Base-by-base conservation (phyloP, 1,140 invertebrate genomes). In the Aleiodes sp. region DNA sequence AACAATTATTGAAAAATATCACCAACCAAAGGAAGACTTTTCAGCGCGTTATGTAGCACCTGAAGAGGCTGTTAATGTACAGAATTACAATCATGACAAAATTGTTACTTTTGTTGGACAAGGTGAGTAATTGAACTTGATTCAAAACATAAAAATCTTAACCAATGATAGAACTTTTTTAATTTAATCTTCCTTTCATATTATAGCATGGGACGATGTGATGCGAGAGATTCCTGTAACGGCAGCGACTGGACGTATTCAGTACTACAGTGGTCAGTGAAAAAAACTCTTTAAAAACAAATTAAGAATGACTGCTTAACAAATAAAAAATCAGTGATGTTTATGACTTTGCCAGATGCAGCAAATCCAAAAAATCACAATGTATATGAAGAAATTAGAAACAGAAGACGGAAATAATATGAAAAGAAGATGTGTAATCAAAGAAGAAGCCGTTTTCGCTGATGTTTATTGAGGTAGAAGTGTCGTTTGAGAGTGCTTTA, bases 81-180 rank as follows among this genome's bases (percentile, higher is more conserved):
- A 82, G 35, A 82, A 77, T 68, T 86, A 86, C 76, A 88, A 89
- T 74, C 86, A 90, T 75, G 89, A 89, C 73, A 90, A 89, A 77
- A 89, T 92, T 76, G 87, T 91, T 63, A 88, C 88, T 74, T 92
- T 89, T 77, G 89, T 92, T 73, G 89, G 87, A 57, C 73, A 84
- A 73, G 89, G 90, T 91, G 74, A 84, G 88, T 83, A 29, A 63
- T 57, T n/a, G n/a, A n/a, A n/a, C n/a, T n/a, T n/a, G n/a, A n/a
- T n/a, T n/a, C n/a, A n/a, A n/a, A n/a, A n/a, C n/a, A n/a, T n/a
- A n/a, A n/a, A n/a, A n/a, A n/a, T 26, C 12, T 41, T 9, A 7
- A 31, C 33, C 61, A 12, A 37, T 28, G 12, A 29, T 2, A 2
- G 2, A 52, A 10, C n/a, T 46, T 61, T 9, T 29, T 57, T 60